Conservation (phyloP, 2,113 vertebrate genomes). For the Xyliphius kryptos region DNA sequence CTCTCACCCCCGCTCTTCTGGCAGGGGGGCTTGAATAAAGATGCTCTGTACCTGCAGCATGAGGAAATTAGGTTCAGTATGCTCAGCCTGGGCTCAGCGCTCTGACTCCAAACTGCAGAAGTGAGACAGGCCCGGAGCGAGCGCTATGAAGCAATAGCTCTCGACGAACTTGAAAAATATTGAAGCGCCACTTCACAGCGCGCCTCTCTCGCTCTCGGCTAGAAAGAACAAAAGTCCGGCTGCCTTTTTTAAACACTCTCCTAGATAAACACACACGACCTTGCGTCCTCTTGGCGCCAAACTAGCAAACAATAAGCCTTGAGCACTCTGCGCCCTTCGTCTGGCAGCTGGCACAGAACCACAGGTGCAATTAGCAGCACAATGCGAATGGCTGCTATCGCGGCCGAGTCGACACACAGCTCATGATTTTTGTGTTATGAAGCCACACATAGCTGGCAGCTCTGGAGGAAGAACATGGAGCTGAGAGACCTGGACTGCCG, state of each 20-base stretch:
- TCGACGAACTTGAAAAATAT: not conserved
- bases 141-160: not conserved
- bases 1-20: not conserved
- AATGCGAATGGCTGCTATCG: constrained; percentile 36
- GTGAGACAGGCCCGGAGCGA: not conserved
- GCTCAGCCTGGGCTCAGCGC: not conserved
- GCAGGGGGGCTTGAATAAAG: not conserved
- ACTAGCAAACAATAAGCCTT: not conserved
- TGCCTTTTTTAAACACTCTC: not conserved
- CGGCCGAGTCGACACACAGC: constrained; percentile 26
- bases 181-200: constrained; percentile 1
- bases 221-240: not conserved
- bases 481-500: too few relatives aligned
- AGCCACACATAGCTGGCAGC: constrained; percentile 42
- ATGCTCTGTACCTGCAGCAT: not conserved
- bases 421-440: constrained; percentile 51
- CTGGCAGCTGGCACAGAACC: constrained; percentile 17
- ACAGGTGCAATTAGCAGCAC: constrained; percentile 26
- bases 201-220: not conserved
- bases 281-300: not conserved
- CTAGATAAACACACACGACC: not conserved
- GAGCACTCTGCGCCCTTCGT: constrained; percentile 14
- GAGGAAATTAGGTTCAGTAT: not conserved
- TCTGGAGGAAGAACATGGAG: constrained; percentile 18
- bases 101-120: not conserved